Conservation (phyloP, 2,888 invertebrate genomes). For the Lacanobia oleracea region DNA sequence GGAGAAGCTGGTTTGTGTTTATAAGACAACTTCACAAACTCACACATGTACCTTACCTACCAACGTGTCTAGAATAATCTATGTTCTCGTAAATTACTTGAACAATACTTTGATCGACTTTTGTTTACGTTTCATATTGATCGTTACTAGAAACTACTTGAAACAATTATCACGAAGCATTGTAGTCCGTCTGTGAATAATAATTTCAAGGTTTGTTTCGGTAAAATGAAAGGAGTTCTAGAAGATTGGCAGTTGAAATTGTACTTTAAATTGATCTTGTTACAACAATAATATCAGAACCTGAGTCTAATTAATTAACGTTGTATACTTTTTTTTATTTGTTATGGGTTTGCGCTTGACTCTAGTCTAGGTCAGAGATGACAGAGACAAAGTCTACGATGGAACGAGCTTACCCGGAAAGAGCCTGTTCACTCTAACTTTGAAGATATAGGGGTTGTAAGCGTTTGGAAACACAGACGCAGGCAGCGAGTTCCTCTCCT, state of each 20-base stretch:
- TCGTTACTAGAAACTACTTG: conserved; percentile 1
- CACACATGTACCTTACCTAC: background rate
- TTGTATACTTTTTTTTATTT: too few species aligned
- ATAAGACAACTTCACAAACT: background rate
- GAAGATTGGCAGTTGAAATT: background rate
- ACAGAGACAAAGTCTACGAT: too few species aligned
- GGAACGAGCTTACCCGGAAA: too few species aligned
- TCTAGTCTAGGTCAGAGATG: too few species aligned
- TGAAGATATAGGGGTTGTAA: too few species aligned
- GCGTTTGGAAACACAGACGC: too few species aligned
- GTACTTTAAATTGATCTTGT: conserved; percentile 8
- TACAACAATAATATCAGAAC: background rate
- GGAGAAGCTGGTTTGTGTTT: too few species aligned
- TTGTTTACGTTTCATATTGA: conserved; percentile 30
- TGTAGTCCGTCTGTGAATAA: conserved; percentile 20
- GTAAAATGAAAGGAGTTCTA: conserved; percentile 3
- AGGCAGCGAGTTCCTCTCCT: too few species aligned
- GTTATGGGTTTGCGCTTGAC: too few species aligned
- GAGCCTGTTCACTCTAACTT: too few species aligned
- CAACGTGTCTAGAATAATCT: background rate
- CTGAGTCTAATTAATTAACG: background rate
- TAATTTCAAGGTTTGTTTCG: conserved; percentile 35
- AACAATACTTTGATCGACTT: conserved; percentile 22
- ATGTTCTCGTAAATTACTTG: background rate
- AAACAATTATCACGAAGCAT: conserved; percentile 26